Percentiles rank a stretch among this genome's conserved stretches.
Evolutionary conservation across 1,140 invertebrate genomes (phyloP).

Genomic region (Drosophila melanogaster): Release_6_plus_ISO1_MT NC_004354.4:4647001-4647500

Average conservation of each 20-base stretch:
- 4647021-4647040: constrained; percentile 22
- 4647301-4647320: constrained; percentile 38
- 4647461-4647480: constrained; percentile 14
- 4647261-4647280: neutral
- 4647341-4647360: neutral
- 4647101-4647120: neutral
- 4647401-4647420: constrained; percentile 45
- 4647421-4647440: constrained; percentile 52
- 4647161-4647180: too few relatives aligned
- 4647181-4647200: too few relatives aligned
- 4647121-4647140: neutral
- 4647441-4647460: constrained; percentile 54
- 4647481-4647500: constrained; percentile 39
- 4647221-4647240: neutral
- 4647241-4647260: too few relatives aligned
- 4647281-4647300: neutral
- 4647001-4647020: constrained; percentile 10
- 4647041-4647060: constrained; percentile 12
- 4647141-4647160: neutral
- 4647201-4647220: too few relatives aligned
- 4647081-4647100: neutral
- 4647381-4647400: constrained; percentile 43
- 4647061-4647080: constrained; percentile 3
- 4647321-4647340: constrained; percentile 6
- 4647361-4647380: neutral